Percentiles rank a stretch among this genome's conserved stretches.
phyloP scores from a whole-genome alignment of 2,113 vertebrate genomes.

The Mesembrinibis cayennensis region DNA sequence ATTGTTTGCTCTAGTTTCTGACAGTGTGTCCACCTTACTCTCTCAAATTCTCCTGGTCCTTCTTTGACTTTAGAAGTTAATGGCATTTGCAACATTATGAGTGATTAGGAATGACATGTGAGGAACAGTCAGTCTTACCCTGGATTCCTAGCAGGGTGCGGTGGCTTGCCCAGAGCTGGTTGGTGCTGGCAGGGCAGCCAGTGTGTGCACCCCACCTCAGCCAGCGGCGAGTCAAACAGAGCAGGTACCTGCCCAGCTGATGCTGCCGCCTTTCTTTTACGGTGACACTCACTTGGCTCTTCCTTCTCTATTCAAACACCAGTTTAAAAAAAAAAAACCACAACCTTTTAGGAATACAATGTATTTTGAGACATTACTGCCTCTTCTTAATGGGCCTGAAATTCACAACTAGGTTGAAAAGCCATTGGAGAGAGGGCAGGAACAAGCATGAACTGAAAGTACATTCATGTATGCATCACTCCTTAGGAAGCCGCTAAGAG shows the following conservation, averaged over 20 bases:
- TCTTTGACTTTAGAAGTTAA: neutral
- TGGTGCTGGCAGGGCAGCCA: too few species aligned
- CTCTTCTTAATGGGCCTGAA: neutral
- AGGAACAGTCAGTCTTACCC: neutral
- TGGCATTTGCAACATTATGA: neutral
- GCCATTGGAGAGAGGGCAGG: neutral
- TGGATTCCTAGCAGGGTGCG: neutral
- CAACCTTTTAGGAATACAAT: neutral
- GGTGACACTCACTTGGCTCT: neutral
- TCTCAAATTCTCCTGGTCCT: neutral
- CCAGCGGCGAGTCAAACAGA: neutral
- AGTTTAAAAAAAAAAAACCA: neutral
- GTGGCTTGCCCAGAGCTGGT: neutral
- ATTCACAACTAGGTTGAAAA: neutral
- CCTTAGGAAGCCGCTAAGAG: neutral
- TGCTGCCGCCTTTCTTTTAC: neutral
- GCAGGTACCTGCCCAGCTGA: neutral
- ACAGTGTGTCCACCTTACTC: neutral
- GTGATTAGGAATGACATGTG: neutral
- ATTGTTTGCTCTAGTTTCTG: neutral
- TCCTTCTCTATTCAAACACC: neutral
- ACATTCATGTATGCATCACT: neutral
- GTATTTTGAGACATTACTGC: neutral
- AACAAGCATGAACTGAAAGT: neutral
- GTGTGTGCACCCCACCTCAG: accelerated